Evolutionary conservation across 2,113 vertebrate species (phyloP), one percentile per base, ranked within the genome.

Genomic region (Saguinus imperator): DNA sequence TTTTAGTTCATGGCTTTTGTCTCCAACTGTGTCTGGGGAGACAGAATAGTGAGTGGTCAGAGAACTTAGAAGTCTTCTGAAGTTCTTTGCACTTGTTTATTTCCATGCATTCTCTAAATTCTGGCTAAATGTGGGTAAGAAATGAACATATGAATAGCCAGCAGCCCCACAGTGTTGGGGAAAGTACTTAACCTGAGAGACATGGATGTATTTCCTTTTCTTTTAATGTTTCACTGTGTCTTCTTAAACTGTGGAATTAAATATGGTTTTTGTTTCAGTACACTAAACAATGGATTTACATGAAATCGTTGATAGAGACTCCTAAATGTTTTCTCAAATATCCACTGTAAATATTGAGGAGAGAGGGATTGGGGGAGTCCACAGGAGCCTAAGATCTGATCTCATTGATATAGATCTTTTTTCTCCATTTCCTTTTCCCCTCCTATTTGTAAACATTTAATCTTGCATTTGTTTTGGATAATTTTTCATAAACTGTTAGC

Each of bases 321-420:
- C 13, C 40, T 14, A 25, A 40, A 37, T 21, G 35, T 45, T 68
- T 66, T 48, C n/a, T 77, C 23, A 57, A 52, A 14, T 70, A 27
- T 27, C 13, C 8, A 4, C 35, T 52, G 37, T 35, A 70, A 48
- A 93, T 8, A 12, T 25, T 20, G 14, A 58, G 45, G 52, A 73
- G 45, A 75, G 12, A 35, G 29, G 73, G 7, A 10, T 0, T 1
- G 48, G 23, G 6, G 10, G 12, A 21, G 4, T 57, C 27, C 12
- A 48, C 0, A 8, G 43, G 32, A 37, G 58, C 9, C 48, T 29
- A 4, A 32, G 12, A 6, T 4, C 2, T 1, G 3, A 43, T 5
- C 6, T 14, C 14, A 1, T 16, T 27, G 10, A 0, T 45, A 1
- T 2, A 37, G 45, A 6, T 37, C 4, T 89, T 25, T 72, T n/a